phyloP scores from a whole-genome alignment of 2,113 vertebrate genomes.

The Parotia lawesii region DNA sequence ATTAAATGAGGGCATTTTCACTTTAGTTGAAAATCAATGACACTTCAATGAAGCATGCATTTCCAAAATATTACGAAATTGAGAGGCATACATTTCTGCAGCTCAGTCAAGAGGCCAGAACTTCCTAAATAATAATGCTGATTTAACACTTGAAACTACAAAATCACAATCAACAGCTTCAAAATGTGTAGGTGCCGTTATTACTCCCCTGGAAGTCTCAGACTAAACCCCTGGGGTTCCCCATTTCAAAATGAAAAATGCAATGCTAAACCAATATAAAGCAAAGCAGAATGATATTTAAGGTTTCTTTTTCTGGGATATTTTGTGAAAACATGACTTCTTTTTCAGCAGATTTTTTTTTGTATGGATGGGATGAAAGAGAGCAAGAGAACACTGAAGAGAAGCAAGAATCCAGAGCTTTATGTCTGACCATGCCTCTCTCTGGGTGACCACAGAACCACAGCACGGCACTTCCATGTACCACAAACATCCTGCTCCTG shows the following conservation, averaged over 20 bases:
- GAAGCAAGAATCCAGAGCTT: not conserved
- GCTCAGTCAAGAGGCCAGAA: conserved; percentile 6
- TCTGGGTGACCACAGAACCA: not conserved
- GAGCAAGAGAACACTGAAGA: not conserved
- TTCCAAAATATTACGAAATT: conserved; percentile 66
- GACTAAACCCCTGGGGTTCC: not conserved
- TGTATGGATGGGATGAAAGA: not conserved
- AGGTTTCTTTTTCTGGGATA: not conserved
- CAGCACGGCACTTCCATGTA: not conserved
- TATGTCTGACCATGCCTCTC: not conserved
- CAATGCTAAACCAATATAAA: not conserved
- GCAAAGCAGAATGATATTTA: not conserved
- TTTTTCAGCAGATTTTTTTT: not conserved
- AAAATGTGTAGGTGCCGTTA: not conserved
- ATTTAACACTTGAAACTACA: not conserved
- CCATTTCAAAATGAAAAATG: not conserved
- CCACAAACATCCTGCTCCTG: not conserved
- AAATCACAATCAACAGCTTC: not conserved
- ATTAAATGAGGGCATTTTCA: conserved; percentile 72
- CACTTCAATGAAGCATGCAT: conserved; percentile 70
- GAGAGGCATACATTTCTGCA: conserved; percentile 45
- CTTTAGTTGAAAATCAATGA: conserved; percentile 77
- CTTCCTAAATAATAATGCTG: conserved; percentile 22
- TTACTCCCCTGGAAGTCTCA: not conserved
- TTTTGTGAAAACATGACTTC: not conserved